phyloP scores from a whole-genome alignment of 2,113 vertebrate genomes.

The Megaleporinus macrocephalus region DNA sequence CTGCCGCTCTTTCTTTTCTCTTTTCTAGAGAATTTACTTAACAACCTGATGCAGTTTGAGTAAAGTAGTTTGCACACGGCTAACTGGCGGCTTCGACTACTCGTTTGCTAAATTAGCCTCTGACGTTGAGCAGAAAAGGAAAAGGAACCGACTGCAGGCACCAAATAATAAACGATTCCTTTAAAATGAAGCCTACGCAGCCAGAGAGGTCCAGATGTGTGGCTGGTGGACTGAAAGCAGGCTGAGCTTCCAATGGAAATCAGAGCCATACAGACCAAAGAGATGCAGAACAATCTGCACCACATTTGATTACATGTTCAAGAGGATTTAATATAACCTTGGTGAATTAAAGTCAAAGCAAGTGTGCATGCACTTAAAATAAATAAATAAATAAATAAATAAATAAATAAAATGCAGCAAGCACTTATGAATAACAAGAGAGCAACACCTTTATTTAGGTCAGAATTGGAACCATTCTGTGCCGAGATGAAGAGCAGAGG shows the following conservation, averaged over 20 bases:
- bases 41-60: no score
- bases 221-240: not conserved
- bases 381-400: conserved; percentile 6
- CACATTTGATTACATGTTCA: conserved; percentile 38
- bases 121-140: no score
- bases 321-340: conserved; percentile 35
- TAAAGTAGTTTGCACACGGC: no score
- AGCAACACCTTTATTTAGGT: conserved; percentile 74
- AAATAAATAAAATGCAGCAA: conserved; percentile 11
- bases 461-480: conserved; percentile 72
- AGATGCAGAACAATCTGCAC: conserved; percentile 26
- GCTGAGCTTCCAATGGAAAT: not conserved
- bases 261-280: not conserved
- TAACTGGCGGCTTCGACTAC: no score
- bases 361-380: conserved; percentile 1
- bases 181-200: not conserved
- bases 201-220: not conserved
- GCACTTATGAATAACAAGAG: conserved; percentile 56
- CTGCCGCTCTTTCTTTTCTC: no score
- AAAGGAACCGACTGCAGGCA: no score
- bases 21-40: no score
- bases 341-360: conserved; percentile 12
- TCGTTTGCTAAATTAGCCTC: no score
- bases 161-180: not conserved
- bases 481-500: conserved; percentile 45